These are phyloP conservation scores for Cyrtorhinus lividipennis DNA, from an alignment of 1,140 invertebrate genomes.

Conservation along the genomic window DNA sequence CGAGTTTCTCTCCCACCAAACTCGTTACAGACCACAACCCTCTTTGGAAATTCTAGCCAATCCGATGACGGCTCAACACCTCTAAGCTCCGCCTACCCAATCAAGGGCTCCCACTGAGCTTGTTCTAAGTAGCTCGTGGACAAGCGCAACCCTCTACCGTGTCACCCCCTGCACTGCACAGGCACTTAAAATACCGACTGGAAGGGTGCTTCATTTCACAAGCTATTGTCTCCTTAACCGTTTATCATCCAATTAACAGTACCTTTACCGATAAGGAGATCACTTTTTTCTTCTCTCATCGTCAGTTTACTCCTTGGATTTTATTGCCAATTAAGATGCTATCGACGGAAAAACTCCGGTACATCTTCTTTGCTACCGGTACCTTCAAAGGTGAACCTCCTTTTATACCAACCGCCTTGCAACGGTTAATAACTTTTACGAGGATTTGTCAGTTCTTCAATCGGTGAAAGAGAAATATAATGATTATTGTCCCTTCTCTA, in stretches of 20 bases:
- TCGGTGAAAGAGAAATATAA: neutral
- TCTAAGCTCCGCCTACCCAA: neutral
- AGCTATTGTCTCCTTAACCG: neutral
- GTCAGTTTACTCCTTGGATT: neutral
- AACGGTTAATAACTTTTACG: neutral
- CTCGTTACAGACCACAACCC: neutral
- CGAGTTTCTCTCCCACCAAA: neutral
- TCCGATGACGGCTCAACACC: neutral
- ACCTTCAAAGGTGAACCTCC: neutral
- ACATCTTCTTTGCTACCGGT: neutral
- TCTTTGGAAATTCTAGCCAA: neutral
- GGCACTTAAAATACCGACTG: neutral
- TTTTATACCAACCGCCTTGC: neutral
- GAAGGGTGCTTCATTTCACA: neutral
- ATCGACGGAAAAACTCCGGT: neutral
- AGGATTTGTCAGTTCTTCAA: neutral
- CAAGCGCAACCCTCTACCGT: too few relatives aligned
- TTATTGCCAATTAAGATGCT: neutral
- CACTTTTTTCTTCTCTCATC: neutral
- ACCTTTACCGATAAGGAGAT: neutral
- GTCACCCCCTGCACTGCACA: neutral
- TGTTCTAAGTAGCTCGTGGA: neutral
- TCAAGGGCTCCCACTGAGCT: neutral
- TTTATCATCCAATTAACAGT: neutral
- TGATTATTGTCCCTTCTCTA: neutral